Conservation (phyloP, 2,113 vertebrate genomes). For the Halichoeres trimaculatus region DNA sequence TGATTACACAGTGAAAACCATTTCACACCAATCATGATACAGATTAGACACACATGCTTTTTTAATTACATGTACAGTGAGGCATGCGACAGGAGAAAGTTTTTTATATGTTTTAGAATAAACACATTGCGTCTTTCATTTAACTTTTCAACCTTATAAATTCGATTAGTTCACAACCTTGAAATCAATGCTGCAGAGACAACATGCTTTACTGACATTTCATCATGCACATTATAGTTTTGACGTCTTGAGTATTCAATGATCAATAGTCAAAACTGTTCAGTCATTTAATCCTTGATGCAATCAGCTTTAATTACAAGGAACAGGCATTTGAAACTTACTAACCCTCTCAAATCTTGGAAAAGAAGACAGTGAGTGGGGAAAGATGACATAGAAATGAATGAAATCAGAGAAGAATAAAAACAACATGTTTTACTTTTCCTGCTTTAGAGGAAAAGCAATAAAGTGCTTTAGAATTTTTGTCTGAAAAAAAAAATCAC, state of each 20-base stretch:
- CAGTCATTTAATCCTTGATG: background rate
- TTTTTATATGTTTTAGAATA: background rate
- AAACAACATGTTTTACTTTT: slow-evolving; percentile 7
- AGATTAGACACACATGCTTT: slow-evolving; percentile 16
- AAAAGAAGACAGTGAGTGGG: slow-evolving; percentile 35
- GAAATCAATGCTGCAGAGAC: background rate
- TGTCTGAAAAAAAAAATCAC: background rate
- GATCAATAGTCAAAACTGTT: background rate
- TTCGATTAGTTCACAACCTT: slow-evolving; percentile 1
- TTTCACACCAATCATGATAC: background rate
- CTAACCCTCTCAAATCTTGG: slow-evolving; percentile 90
- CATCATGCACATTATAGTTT: slow-evolving; percentile 40
- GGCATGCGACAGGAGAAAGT: background rate
- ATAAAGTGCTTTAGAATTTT: background rate
- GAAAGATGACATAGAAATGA: slow-evolving; percentile 16
- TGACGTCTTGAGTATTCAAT: background rate
- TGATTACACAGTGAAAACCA: background rate
- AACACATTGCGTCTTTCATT: background rate
- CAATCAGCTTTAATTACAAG: slow-evolving; percentile 8
- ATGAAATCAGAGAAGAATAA: background rate
- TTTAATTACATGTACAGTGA: background rate
- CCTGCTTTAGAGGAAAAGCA: background rate
- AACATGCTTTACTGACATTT: slow-evolving; percentile 42
- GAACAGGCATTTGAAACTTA: slow-evolving; percentile 77
- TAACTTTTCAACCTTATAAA: background rate